phyloP scores from a whole-genome alignment of 2,797 vertebrate species.

The Sardinella longiceps region DNA sequence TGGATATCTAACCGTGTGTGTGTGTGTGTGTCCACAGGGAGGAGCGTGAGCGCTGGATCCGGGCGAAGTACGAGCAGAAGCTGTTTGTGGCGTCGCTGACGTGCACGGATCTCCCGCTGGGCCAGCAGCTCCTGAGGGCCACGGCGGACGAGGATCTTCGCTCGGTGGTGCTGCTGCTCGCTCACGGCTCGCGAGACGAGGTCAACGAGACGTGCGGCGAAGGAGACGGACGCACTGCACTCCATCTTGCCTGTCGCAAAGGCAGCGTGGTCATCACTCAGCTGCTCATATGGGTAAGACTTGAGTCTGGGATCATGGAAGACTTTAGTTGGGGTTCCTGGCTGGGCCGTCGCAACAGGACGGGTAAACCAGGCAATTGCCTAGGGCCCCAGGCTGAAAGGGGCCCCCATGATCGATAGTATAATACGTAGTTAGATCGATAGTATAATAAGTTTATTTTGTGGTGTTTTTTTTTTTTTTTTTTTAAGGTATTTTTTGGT shows the following conservation, averaged over 20 bases:
- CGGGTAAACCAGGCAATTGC: too few species aligned
- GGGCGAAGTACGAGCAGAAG: conserved; percentile 98
- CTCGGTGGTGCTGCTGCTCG: conserved; percentile 87
- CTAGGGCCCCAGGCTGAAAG: too few species aligned
- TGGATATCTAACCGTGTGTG: neutral
- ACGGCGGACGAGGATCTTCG: conserved; percentile 89
- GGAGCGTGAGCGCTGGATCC: conserved; percentile 95
- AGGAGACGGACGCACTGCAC: conserved; percentile 87
- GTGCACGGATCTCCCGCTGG: conserved; percentile 82
- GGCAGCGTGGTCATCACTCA: conserved; percentile 90
- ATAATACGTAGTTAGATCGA: too few species aligned
- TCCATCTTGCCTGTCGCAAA: conserved; percentile 91
- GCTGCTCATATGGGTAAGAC: conserved; percentile 91
- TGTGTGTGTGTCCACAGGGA: conserved; percentile 69
- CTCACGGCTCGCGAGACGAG: conserved; percentile 88
- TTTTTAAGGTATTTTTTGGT: too few species aligned
- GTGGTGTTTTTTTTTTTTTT: too few species aligned
- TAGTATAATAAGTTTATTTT: too few species aligned
- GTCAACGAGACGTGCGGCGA: conserved; percentile 96
- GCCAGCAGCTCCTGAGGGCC: conserved; percentile 88
- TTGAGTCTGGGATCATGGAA: too few species aligned
- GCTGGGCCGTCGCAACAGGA: too few species aligned
- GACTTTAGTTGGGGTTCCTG: too few species aligned
- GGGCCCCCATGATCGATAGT: too few species aligned
- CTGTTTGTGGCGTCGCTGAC: conserved; percentile 87